Conservation (phyloP, 1,140 invertebrate genomes). For the Drosophila bipectinata region DNA sequence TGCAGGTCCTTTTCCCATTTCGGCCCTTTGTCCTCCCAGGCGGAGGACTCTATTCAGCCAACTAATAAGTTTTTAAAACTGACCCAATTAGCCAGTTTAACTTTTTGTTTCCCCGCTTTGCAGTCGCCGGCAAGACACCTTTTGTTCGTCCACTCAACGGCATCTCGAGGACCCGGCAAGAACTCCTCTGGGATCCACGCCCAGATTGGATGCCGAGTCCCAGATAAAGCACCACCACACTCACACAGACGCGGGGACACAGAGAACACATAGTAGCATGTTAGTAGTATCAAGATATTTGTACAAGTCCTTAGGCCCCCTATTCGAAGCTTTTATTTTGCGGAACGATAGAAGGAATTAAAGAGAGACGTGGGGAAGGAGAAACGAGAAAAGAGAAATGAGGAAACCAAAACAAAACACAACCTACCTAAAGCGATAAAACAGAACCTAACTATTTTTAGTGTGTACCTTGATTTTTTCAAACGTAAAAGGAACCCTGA, state of each 20-base stretch:
- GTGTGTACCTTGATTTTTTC: slow-evolving; percentile 81
- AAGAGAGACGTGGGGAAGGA: slow-evolving; percentile 1
- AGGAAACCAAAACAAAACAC: slow-evolving; percentile 58
- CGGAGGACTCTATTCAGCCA: slow-evolving; percentile 31
- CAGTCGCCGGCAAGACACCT: slow-evolving; percentile 49
- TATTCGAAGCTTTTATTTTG: slow-evolving; percentile 69
- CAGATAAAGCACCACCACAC: slow-evolving; percentile 19
- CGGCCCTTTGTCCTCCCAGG: slow-evolving; percentile 30
- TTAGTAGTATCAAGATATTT: slow-evolving; percentile 62
- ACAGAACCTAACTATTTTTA: slow-evolving; percentile 83
- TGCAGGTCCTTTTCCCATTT: slow-evolving; percentile 18
- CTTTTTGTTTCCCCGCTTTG: slow-evolving; percentile 27
- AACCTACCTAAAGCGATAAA: slow-evolving; percentile 78
- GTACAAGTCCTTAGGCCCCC: slow-evolving; percentile 69
- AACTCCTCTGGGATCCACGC: slow-evolving; percentile 19
- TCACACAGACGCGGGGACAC: slow-evolving; percentile 26
- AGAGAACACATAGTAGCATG: slow-evolving; percentile 52
- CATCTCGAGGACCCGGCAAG: slow-evolving; percentile 20
- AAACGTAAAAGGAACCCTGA: slow-evolving; percentile 51
- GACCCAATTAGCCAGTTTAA: slow-evolving; percentile 69
- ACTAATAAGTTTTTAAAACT: slow-evolving; percentile 72
- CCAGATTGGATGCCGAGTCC: slow-evolving; percentile 31
- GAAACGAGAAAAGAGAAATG: slow-evolving; percentile 21
- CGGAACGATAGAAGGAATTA: slow-evolving; percentile 19
- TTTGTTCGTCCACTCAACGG: slow-evolving; percentile 64